Base-by-base conservation (phyloP, 1,140 invertebrate genomes). In the Saccostrea echinata region DNA sequence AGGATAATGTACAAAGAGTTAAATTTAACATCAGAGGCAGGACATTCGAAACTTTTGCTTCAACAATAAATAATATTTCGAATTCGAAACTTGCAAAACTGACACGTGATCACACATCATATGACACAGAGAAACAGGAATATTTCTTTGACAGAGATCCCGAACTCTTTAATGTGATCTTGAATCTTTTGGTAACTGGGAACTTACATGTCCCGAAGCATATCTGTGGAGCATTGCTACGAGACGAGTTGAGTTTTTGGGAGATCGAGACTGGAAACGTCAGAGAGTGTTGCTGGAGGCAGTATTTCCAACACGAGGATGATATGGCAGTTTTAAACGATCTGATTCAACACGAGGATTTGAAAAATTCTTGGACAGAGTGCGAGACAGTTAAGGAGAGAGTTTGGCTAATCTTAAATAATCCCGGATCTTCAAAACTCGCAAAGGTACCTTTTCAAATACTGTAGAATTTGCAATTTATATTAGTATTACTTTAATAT, bases 131-230 rank as follows among this genome's bases (percentile, higher is more conserved):
- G 93, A 97, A 97, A 91, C 97, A 97, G 92, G 98, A 99, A 95
- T 99, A 99, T 95, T 99, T 99, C 96, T 99, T 99, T 95, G 99
- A 99, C 95, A 96, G 99, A 92, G 98, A 99, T 95, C 99, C 99
- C 52, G 98, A 99, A 94, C 98, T 99, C 91, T 99, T 99, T 95
- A 97, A 98, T 85, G 98, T 99, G 94, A 99, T 99, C 93, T 96
- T 99, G 87, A 99, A 99, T 94, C 99, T 99, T 93, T 99, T 99
- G 94, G 96, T 98, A 57, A 99, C 98, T 18, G 98, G 98, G 12
- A 99, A 99, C 94, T 95, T 99, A 53, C 98, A 99, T 95, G 99
- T 98, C 95, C 99, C 98, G 51, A 98, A 98, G 95, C 98, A 99
- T 95, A 98, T 99, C 95, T 99, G 99, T 95, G 96, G 99, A 87